Percentiles rank a stretch among this genome's conserved stretches.
phyloP scores from a whole-genome alignment of 1,140 invertebrate species.

The Euschistus heros region DNA sequence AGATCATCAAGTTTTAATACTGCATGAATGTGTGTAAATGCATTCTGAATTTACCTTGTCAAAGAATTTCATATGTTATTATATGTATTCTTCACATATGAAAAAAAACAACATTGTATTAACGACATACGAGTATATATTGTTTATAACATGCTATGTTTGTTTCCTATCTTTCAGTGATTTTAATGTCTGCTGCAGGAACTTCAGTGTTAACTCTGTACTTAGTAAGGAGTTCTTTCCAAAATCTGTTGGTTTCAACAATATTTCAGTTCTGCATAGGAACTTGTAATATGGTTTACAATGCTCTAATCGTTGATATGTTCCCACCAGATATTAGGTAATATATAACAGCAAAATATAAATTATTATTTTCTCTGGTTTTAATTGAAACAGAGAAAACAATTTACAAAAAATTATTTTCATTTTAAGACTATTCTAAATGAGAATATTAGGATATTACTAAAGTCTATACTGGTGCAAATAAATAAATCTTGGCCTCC shows the following conservation, averaged over 20 bases:
- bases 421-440: background rate
- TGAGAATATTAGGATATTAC: background rate
- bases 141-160: background rate
- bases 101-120: too few species aligned
- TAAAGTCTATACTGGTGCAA: background rate
- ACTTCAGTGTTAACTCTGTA: background rate
- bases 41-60: too few species aligned
- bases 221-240: slow-evolving; percentile 30
- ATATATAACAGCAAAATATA: background rate
- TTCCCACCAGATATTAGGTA: slow-evolving; percentile 42
- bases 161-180: background rate
- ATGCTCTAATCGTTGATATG: slow-evolving; percentile 43
- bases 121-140: background rate
- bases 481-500: background rate
- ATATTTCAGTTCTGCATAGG: slow-evolving; percentile 44
- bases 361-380: background rate
- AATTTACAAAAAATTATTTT: background rate
- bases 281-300: slow-evolving; percentile 45
- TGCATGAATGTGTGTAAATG: too few species aligned
- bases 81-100: too few species aligned
- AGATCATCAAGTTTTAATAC: too few species aligned
- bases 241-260: slow-evolving; percentile 42
- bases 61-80: too few species aligned
- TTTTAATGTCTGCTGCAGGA: background rate
- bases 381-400: background rate